Percentiles rank a stretch among this genome's conserved stretches.
Evolutionary conservation across 2,797 vertebrate genomes (phyloP).

Genomic region (Tadarida brasiliensis): DNA sequence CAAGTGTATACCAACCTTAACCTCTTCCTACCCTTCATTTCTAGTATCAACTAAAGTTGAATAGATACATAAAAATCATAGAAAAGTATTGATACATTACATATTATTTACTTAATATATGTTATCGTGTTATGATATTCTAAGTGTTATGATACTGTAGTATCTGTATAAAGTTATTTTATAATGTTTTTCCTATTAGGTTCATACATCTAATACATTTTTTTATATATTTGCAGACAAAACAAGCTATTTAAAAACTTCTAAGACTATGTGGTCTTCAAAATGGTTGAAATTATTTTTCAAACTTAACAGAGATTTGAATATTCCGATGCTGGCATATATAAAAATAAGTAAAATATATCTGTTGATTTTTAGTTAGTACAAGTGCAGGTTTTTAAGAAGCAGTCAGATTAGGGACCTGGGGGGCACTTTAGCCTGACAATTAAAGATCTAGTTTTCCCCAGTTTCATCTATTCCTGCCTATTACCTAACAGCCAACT

Average conservation of each 20-base stretch:
- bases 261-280: background rate
- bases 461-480: background rate
- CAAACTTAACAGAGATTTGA: background rate
- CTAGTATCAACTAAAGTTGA: background rate
- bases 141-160: background rate
- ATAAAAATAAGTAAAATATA: background rate
- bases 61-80: background rate
- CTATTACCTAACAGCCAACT: background rate
- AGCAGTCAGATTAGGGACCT: background rate
- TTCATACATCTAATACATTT: background rate
- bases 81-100: background rate
- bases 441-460: background rate
- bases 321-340: background rate
- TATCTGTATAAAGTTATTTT: background rate
- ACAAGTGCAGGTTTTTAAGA: background rate
- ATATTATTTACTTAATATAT: background rate
- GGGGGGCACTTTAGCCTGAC: fast-evolving
- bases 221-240: background rate
- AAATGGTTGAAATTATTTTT: background rate
- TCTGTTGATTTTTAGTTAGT: background rate
- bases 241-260: background rate
- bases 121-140: background rate
- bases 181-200: background rate
- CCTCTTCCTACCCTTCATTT: background rate
- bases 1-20: fast-evolving